Conservation (phyloP, 1,140 invertebrate species). For the Bradynema listronoti region DNA sequence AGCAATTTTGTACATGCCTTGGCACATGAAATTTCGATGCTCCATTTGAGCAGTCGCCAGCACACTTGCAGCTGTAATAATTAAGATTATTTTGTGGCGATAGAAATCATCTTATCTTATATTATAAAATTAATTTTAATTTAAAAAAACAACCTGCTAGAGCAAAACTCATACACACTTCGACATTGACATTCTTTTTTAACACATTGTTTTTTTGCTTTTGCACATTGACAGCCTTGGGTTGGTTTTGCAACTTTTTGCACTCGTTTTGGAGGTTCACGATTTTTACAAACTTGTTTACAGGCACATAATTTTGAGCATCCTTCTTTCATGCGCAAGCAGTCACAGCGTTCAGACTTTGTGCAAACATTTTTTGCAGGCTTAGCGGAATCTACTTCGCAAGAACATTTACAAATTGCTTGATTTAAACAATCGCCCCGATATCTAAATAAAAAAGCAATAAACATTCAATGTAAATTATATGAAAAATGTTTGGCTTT, state of each 20-base stretch:
- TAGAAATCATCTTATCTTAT: conserved; percentile 28
- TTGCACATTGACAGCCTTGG: conserved; percentile 54
- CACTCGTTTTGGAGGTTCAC: conserved; percentile 52
- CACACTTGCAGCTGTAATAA: conserved; percentile 52
- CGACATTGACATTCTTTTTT: conserved; percentile 57
- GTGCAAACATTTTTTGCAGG: conserved; percentile 56
- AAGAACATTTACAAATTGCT: conserved; percentile 58
- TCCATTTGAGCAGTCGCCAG: conserved; percentile 56
- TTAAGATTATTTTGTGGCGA: conserved; percentile 1
- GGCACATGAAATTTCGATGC: conserved; percentile 57
- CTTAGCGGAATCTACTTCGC: conserved; percentile 58
- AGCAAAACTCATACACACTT: conserved; percentile 56
- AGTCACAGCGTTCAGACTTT: conserved; percentile 55
- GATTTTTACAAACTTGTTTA: conserved; percentile 58
- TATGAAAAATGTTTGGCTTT: conserved; percentile 7
- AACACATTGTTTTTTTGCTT: conserved; percentile 57
- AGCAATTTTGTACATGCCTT: conserved; percentile 58
- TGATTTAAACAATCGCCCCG: conserved; percentile 58
- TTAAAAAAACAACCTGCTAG: conserved; percentile 45
- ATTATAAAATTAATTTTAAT: too few species aligned
- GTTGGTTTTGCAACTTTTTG: conserved; percentile 50
- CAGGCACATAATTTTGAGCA: conserved; percentile 57
- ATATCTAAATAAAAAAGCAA: conserved; percentile 42
- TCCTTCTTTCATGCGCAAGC: conserved; percentile 55
- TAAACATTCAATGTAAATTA: conserved; percentile 8